Percentiles rank a stretch among this genome's conserved stretches.
These are phyloP conservation scores for Anolis apletophallus DNA, from an alignment of 2,797 vertebrate genomes.

Conservation along the genomic window DNA sequence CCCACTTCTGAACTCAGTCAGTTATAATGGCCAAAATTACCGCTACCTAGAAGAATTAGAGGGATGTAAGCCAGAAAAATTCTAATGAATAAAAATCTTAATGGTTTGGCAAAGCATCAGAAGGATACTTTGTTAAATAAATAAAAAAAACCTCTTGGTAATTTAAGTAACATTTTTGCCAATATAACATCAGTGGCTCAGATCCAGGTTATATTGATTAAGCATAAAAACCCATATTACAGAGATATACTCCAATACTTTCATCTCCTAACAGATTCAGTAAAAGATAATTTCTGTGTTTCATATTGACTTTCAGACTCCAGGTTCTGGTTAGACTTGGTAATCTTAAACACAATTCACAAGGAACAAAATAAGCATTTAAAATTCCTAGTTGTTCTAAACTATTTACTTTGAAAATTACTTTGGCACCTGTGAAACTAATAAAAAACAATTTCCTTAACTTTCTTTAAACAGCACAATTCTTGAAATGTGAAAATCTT, in stretches of 20 bases:
- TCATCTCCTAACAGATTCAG: conserved; percentile 60
- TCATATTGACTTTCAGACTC: conserved; percentile 65
- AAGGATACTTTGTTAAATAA: conserved; percentile 49
- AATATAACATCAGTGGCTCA: conserved; percentile 47
- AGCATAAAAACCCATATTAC: conserved; percentile 60
- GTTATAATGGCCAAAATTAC: conserved; percentile 20
- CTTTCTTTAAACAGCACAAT: not conserved
- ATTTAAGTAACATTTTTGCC: conserved; percentile 56
- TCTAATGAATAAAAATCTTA: conserved; percentile 29
- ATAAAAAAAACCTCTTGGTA: conserved; percentile 14
- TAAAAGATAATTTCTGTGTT: conserved; percentile 56
- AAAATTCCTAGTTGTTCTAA: conserved; percentile 8
- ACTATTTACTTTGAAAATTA: not conserved
- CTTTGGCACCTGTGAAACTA: not conserved
- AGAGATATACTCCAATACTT: conserved; percentile 59
- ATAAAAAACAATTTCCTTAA: not conserved
- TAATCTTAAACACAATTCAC: conserved; percentile 31
- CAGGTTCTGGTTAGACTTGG: conserved; percentile 36
- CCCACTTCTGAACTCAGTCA: not conserved
- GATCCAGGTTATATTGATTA: conserved; percentile 61
- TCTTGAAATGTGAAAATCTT: not conserved
- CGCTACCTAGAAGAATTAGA: not conserved
- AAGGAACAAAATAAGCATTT: not conserved
- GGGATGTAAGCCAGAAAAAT: conserved; percentile 34
- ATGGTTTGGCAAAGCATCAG: conserved; percentile 36